These are phyloP conservation scores for Linhomoeus sp. DNA, from an alignment of 2,888 invertebrate species.

Conservation along the genomic window DNA sequence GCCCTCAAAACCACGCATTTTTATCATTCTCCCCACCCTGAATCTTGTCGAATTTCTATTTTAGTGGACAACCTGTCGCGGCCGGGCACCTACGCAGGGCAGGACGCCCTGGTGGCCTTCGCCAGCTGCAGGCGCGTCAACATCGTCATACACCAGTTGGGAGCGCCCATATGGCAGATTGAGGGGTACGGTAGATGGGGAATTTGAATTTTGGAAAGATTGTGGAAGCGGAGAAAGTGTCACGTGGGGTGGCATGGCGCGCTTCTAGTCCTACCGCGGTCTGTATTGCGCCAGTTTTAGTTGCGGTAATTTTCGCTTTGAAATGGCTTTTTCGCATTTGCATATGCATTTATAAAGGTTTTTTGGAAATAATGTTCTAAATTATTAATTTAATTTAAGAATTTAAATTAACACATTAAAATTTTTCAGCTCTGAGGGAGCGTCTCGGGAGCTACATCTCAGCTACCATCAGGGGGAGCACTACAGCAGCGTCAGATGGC, in stretches of 20 bases:
- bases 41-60: slow-evolving; percentile 2
- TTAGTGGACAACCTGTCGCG: slow-evolving; percentile 28
- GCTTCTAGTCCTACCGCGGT: no score
- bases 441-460: slow-evolving; percentile 30
- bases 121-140: slow-evolving; percentile 31
- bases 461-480: slow-evolving; percentile 35
- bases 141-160: slow-evolving; percentile 34
- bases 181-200: neutral
- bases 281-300: neutral
- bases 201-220: no score
- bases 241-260: no score
- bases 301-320: neutral
- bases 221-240: no score
- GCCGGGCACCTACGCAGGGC: slow-evolving; percentile 37
- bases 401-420: no score
- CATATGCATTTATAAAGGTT: no score
- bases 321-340: neutral
- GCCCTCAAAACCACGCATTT: no score
- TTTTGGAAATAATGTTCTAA: no score
- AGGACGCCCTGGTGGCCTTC: slow-evolving; percentile 37
- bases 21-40: neutral
- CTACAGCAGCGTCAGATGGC: slow-evolving; percentile 31
- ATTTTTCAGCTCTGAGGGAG: neutral
- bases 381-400: no score
- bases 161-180: slow-evolving; percentile 26